Evolutionary conservation across 2,888 invertebrate species (phyloP), one percentile per base, ranked within the genome.

Genomic region (Aelia acuminata): DNA sequence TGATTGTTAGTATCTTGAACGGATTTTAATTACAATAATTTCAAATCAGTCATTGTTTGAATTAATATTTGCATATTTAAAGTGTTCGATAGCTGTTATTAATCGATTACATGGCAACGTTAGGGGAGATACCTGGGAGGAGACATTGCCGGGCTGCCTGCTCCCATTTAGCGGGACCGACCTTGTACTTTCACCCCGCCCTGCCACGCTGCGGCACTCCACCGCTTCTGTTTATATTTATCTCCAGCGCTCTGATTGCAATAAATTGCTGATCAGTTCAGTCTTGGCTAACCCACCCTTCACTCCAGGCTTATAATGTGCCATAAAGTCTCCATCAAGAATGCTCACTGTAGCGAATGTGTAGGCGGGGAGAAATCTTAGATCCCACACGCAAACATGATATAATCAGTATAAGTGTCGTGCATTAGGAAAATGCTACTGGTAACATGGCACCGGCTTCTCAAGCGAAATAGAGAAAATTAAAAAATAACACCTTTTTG

Each of bases 181-280:
- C 80, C 80, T 80, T 80, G 80, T 80, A 43, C 80, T 80, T 80
- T 80, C 80, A 80, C 80, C 39, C 11, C 80, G 43, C 80, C 43
- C 80, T 18, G n/a, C n/a, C n/a, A 35, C 80, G 43, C n/a, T 43
- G n/a, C 1, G 43, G n/a, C 35, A 39, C 39, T 20, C 75, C 7
- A n/a, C 11, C 15, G 43, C 43, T 22, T 43, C 43, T 80, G n/a
- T 80, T 20, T 80, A 43, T 80, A 80, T 47, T 43, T 70, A 35
- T 70, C 31, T 70, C 63, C 35, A 31, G 4, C 63, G 1, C 15
- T 18, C 63, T 70, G 31, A 70, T 70, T 70, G 63, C 63, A 35
- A 70, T 70, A 70, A 70, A 70, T 70, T 70, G 63, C 63, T 70
- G 63, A 70, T 70, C 63, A 70, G 63, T 15, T 70, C 31, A 18